Base-by-base conservation (phyloP, 1,140 invertebrate genomes). In the Magallana ariakensis region DNA sequence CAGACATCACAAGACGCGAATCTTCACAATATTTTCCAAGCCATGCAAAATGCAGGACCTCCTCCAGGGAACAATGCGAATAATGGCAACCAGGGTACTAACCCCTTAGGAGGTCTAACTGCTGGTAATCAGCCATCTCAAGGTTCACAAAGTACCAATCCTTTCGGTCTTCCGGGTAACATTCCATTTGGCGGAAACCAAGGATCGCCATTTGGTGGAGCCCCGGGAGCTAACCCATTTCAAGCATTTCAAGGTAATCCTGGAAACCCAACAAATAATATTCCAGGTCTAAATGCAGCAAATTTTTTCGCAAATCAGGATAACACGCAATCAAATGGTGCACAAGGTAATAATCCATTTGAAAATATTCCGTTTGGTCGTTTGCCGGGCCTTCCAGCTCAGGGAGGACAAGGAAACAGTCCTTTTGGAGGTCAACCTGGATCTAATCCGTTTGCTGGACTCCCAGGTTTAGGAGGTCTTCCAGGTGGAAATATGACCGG, bases 1-100 rank as follows among this genome's bases (percentile, higher is more conserved):
- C 66, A 75, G 33, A 75, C 22, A 11, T 13, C 66, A 2, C 66
- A 2, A 46, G 33, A 7, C 15, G 10, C 19, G 26, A 19, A 26
- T 75, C 22, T 22, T 11, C 5, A 19, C 15, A 75, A 75, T 75
- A 15, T 75, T 11, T 26, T 75, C 33, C 66, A 75, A 26, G 66
- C 66, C 66, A 19, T 75, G 22, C 19, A 75, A 75, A 75, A 13
- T 75, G 66, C 66, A 26, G 66, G 66, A 10, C 66, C 66, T 26
- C 22, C 66, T 26, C 66, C 66, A 26, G 66, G 66, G 26, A 75
- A 75, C 22, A 75, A 75, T 75, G 22, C 22, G 13, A 26, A 26
- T 33, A 13, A 13, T 75, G 66, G 66, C 26, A 11, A 9, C 15
- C 66, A 75, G 22, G 66, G 22, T 5, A 10, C 19, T 22, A 75